Evolutionary conservation across 2,113 vertebrate genomes (phyloP).

Genomic region (Emydura subglobosa): DNA sequence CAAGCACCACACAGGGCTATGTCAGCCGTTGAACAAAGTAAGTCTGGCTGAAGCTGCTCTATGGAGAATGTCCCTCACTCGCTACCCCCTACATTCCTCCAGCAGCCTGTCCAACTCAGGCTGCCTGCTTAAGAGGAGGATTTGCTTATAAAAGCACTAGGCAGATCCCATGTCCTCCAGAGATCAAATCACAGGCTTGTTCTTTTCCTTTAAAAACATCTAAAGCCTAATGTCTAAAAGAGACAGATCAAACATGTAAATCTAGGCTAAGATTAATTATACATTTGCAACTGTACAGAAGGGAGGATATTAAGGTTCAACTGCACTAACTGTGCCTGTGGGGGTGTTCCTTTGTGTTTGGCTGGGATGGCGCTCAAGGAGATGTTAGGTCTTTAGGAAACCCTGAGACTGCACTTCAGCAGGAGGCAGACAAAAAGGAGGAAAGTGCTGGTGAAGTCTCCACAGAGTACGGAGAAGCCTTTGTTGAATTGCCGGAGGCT

Average conservation of each 20-base stretch:
- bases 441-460: constrained; percentile 32
- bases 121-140: background rate
- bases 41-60: background rate
- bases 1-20: background rate
- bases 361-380: constrained; percentile 18
- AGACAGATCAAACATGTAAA: constrained; percentile 66
- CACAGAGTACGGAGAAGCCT: constrained; percentile 6
- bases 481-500: constrained; percentile 70
- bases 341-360: constrained; percentile 54
- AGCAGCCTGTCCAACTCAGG: rapidly evolving
- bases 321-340: constrained; percentile 23
- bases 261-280: constrained; percentile 56
- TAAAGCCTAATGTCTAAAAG: constrained; percentile 13
- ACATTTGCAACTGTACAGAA: background rate
- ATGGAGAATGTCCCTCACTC: background rate
- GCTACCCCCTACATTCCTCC: background rate
- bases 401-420: constrained; percentile 36
- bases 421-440: constrained; percentile 55
- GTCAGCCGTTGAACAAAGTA: background rate
- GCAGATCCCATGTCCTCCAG: background rate
- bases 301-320: constrained; percentile 7
- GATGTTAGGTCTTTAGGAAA: constrained; percentile 45
- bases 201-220: constrained; percentile 28
- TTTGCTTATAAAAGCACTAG: rapidly evolving
- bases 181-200: constrained; percentile 25